Evolutionary conservation across 1,140 invertebrate species (phyloP).

Genomic region (Condylostylus longicornis): DNA sequence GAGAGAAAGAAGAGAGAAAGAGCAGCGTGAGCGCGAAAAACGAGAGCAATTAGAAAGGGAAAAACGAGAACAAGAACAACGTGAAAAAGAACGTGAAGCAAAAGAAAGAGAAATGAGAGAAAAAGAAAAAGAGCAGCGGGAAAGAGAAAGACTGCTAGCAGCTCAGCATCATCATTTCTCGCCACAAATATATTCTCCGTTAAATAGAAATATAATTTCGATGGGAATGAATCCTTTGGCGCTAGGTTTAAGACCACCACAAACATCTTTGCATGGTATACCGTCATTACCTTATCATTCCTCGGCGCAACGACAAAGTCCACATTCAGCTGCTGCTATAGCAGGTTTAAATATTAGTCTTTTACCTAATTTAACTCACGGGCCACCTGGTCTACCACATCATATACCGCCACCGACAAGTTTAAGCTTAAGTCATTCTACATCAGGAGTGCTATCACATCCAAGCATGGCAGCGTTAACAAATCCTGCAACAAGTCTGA

Average conservation of each 20-base stretch:
- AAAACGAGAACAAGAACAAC: slow-evolving; percentile 19
- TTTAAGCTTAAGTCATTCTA: slow-evolving; percentile 17
- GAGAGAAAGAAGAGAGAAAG: slow-evolving; percentile 23
- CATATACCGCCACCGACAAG: slow-evolving; percentile 23
- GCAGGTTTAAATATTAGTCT: slow-evolving; percentile 28
- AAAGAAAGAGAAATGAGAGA: slow-evolving; percentile 18
- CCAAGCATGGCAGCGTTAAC: slow-evolving; percentile 24
- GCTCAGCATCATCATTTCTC: slow-evolving; percentile 29
- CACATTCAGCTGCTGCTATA: slow-evolving; percentile 14
- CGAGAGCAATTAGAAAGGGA: slow-evolving; percentile 14
- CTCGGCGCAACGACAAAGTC: slow-evolving; percentile 22
- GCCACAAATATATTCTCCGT: slow-evolving; percentile 24
- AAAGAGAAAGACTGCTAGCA: slow-evolving; percentile 22
- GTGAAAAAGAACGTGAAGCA: slow-evolving; percentile 19
- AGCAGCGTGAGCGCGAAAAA: slow-evolving; percentile 29
- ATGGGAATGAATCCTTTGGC: slow-evolving; percentile 28
- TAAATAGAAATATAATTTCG: slow-evolving; percentile 23
- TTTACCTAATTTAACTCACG: slow-evolving; percentile 16
- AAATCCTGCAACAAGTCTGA: background rate
- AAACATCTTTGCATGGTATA: slow-evolving; percentile 18
- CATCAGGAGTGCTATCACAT: slow-evolving; percentile 19
- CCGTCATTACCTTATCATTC: slow-evolving; percentile 27
- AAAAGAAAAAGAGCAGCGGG: slow-evolving; percentile 18
- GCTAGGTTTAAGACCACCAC: slow-evolving; percentile 21
- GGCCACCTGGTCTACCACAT: slow-evolving; percentile 22